Conservation (phyloP, 2,797 vertebrate genomes). For the Okamejei kenojei region DNA sequence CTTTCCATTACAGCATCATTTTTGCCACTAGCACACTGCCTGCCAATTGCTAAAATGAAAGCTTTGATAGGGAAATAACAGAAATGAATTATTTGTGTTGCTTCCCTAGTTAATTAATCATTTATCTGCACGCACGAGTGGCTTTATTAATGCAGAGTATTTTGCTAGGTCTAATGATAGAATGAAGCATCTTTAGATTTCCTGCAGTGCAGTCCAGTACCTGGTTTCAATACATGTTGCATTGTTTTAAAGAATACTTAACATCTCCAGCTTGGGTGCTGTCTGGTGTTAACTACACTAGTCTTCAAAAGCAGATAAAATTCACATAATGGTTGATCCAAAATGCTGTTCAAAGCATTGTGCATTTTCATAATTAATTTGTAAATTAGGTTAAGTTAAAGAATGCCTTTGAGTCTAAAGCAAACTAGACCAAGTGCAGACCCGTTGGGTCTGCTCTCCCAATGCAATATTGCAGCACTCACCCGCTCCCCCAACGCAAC, state of each 20-base stretch:
- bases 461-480: no score
- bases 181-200: conserved; percentile 1
- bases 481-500: no score
- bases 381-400: background rate
- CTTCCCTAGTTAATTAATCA: conserved; percentile 29
- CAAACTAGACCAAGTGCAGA: no score
- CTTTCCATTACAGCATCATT: conserved; percentile 16
- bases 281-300: background rate
- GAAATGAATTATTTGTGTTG: conserved; percentile 30
- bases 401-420: background rate
- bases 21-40: conserved; percentile 30
- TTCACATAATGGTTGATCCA: background rate
- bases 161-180: background rate
- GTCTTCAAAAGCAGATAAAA: background rate
- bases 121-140: conserved; percentile 6
- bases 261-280: background rate
- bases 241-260: background rate
- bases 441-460: no score
- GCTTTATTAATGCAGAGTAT: conserved; percentile 23
- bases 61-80: conserved; percentile 27
- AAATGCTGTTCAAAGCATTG: background rate
- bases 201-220: background rate
- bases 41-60: conserved; percentile 20
- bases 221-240: background rate
- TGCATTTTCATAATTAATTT: background rate